Conservation (phyloP, 2,888 invertebrate genomes). For the Cantharis lateralis region DNA sequence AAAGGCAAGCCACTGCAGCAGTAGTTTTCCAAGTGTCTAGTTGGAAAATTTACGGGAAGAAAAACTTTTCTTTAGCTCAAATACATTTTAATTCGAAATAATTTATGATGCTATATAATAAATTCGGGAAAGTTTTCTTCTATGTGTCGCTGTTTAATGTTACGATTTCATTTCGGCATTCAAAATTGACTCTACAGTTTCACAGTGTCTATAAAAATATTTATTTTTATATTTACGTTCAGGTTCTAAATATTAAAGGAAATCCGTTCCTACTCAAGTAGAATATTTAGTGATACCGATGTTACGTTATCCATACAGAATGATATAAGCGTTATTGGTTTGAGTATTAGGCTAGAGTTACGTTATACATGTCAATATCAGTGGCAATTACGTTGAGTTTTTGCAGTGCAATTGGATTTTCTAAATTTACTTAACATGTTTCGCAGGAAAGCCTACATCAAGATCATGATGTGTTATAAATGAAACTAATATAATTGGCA, state of each 20-base stretch:
- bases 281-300: constrained; percentile 7
- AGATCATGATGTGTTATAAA: not conserved
- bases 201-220: not conserved
- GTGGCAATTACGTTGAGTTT: not conserved
- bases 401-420: not conserved
- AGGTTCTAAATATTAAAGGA: not conserved
- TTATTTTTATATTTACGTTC: not conserved
- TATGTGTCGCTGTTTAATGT: not conserved
- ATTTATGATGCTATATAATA: not conserved
- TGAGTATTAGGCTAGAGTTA: not conserved
- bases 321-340: not conserved
- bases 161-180: not conserved
- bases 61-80: not conserved
- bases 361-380: not conserved
- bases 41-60: not conserved
- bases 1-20: not conserved
- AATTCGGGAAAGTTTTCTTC: not conserved
- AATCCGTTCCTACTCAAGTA: constrained; percentile 1
- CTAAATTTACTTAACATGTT: not conserved
- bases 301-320: not conserved
- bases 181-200: not conserved
- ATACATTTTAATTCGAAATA: not conserved
- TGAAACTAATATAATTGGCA: not conserved
- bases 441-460: not conserved
- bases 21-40: not conserved